Percentiles rank a stretch among this genome's conserved stretches.
These are phyloP conservation scores for Varanus komodoensis DNA, from an alignment of 2,113 vertebrate species.

Conservation along the genomic window DNA sequence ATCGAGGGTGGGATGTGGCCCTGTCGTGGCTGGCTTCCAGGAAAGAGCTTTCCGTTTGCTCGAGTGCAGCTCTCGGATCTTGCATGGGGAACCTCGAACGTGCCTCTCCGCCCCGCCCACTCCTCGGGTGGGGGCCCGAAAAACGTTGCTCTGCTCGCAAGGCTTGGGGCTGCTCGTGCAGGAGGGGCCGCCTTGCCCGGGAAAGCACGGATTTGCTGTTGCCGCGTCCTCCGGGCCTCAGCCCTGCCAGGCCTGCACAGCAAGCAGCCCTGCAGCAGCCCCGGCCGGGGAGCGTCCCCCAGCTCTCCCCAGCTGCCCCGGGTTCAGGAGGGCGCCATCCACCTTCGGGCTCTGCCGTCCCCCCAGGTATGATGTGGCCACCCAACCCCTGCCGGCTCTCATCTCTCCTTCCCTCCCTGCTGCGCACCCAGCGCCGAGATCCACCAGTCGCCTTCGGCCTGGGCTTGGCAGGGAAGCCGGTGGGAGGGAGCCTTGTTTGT, in stretches of 20 bases:
- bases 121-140: too few species aligned
- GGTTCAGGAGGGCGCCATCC: not conserved
- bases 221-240: not conserved
- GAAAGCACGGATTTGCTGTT: not conserved
- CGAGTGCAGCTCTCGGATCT: too few species aligned
- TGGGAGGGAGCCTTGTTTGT: not conserved
- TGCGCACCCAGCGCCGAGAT: not conserved
- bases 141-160: too few species aligned
- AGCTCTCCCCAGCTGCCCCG: not conserved
- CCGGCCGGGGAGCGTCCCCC: not conserved
- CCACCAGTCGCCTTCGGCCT: not conserved
- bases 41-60: too few species aligned
- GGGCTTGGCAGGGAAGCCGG: not conserved
- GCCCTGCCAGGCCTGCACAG: not conserved
- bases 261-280: not conserved
- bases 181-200: too few species aligned
- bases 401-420: too few species aligned
- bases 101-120: too few species aligned
- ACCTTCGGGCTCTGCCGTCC: not conserved
- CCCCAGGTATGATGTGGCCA: too few species aligned
- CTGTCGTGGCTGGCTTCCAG: too few species aligned
- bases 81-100: too few species aligned
- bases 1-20: too few species aligned
- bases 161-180: not conserved
- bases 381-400: too few species aligned